Conservation (phyloP, 2,888 invertebrate genomes). For the Stenichneumon culpator region DNA sequence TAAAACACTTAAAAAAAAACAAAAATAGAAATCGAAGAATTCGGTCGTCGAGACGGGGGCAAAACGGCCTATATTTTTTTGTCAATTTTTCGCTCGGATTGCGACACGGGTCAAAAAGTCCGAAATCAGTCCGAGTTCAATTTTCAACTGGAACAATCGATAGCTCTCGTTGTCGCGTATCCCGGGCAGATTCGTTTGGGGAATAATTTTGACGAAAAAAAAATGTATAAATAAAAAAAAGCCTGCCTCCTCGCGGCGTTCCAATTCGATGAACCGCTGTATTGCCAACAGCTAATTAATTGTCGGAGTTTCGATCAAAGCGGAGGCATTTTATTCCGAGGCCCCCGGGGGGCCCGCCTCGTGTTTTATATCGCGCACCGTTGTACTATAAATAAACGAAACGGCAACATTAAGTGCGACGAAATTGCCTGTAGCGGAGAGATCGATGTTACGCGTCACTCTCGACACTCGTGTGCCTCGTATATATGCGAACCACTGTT, state of each 20-base stretch:
- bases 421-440: constrained; percentile 70
- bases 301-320: constrained; percentile 66
- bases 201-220: constrained; percentile 14
- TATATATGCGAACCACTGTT: constrained; percentile 39
- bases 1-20: too few relatives aligned
- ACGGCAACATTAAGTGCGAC: constrained; percentile 58
- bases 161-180: constrained; percentile 12
- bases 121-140: neutral
- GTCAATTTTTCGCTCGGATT: too few relatives aligned
- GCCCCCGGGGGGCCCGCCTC: constrained; percentile 49
- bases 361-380: constrained; percentile 41
- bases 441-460: constrained; percentile 67
- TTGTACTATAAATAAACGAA: constrained; percentile 41
- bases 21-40: too few relatives aligned
- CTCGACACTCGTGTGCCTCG: constrained; percentile 54
- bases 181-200: neutral
- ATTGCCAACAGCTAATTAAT: constrained; percentile 67
- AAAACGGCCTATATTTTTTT: too few relatives aligned
- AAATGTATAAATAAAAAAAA: constrained; percentile 23
- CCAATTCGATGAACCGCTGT: constrained; percentile 58
- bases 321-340: constrained; percentile 58
- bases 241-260: constrained; percentile 31
- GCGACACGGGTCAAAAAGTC: neutral
- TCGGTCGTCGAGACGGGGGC: too few relatives aligned
- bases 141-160: constrained; percentile 16